These are phyloP conservation scores for Darevskia mixta DNA, from an alignment of 2,797 vertebrate species.

Conservation along the genomic window DNA sequence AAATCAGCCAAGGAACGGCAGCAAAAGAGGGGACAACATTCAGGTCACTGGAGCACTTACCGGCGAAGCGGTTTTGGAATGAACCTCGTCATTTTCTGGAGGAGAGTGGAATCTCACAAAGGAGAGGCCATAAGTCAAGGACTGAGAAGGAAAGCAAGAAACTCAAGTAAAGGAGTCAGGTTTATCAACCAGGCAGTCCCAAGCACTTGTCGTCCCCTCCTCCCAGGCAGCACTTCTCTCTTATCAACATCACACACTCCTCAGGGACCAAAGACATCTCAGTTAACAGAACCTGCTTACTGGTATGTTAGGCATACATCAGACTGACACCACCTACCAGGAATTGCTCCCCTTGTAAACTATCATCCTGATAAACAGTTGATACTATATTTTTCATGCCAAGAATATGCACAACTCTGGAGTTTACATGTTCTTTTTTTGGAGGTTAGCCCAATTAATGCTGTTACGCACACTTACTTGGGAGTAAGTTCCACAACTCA, in stretches of 20 bases:
- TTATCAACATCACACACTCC: not conserved
- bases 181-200: not conserved
- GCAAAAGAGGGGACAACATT: not conserved
- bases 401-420: not conserved
- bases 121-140: conserved; percentile 86
- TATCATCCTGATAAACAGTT: not conserved
- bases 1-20: not conserved
- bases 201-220: not conserved
- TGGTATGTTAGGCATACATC: not conserved
- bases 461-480: not conserved
- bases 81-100: conserved; percentile 83
- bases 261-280: not conserved
- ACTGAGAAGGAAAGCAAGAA: conserved; percentile 72
- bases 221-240: not conserved
- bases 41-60: conserved; percentile 75
- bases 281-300: not conserved
- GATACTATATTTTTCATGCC: not conserved
- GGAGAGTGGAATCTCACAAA: conserved; percentile 91
- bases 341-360: not conserved
- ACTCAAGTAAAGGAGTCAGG: no score
- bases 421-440: not conserved
- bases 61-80: conserved; percentile 74
- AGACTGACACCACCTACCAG: not conserved
- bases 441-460: not conserved
- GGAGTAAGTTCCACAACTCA: not conserved